These are phyloP conservation scores for Diabrotica undecimpunctata DNA, from an alignment of 1,140 invertebrate genomes.

Conservation along the genomic window DNA sequence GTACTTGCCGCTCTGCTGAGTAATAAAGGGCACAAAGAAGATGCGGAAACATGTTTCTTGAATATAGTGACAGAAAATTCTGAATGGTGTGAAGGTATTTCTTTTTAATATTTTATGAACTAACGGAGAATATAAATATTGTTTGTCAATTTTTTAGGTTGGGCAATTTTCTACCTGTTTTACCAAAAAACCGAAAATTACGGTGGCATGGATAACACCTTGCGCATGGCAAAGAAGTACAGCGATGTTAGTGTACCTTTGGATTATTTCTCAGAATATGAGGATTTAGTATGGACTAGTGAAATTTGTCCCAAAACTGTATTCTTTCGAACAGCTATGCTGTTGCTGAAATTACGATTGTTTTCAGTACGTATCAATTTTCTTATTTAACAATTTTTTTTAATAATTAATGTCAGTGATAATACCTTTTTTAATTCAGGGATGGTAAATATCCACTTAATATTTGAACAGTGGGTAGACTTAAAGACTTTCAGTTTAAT, in stretches of 20 bases:
- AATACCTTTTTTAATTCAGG: neutral
- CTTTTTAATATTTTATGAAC: no score
- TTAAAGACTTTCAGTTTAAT: conserved; percentile 10
- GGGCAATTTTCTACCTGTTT: conserved; percentile 35
- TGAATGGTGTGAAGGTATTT: conserved; percentile 35
- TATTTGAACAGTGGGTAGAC: no score
- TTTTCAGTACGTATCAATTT: conserved; percentile 27
- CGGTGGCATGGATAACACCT: conserved; percentile 36
- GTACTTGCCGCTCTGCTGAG: conserved; percentile 31
- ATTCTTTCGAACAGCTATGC: conserved; percentile 33
- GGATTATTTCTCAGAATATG: conserved; percentile 30
- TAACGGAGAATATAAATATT: neutral
- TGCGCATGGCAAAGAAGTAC: conserved; percentile 38
- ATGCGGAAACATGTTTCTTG: conserved; percentile 41
- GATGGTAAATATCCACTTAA: no score
- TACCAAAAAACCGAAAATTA: conserved; percentile 30
- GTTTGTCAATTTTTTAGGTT: conserved; percentile 21
- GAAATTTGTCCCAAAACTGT: conserved; percentile 31
- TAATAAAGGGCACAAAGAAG: conserved; percentile 28
- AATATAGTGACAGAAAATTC: conserved; percentile 29
- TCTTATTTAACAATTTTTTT: neutral
- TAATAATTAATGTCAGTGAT: neutral
- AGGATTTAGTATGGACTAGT: conserved; percentile 38
- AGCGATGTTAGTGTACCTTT: conserved; percentile 10
- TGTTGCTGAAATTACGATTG: conserved; percentile 38